Percentiles rank a stretch among this genome's conserved stretches.
Conservation (phyloP, 1,140 invertebrate genomes). For the Cotesia chilonis region DNA sequence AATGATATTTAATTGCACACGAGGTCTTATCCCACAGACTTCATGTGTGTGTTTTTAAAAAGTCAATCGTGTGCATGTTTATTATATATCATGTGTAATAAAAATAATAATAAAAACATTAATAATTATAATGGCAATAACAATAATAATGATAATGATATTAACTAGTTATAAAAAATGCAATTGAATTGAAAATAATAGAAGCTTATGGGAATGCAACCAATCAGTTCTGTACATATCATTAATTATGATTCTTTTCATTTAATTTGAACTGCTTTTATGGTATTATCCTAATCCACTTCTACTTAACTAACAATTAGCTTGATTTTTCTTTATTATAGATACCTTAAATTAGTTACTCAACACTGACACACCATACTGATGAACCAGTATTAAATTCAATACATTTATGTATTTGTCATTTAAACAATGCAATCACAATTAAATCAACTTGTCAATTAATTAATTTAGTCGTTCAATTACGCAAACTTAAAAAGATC, state of each 20-base stretch:
- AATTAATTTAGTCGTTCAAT: neutral
- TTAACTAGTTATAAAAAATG: neutral
- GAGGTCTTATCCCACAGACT: conserved; percentile 6
- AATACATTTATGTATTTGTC: neutral
- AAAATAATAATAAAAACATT: neutral
- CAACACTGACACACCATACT: conserved; percentile 1
- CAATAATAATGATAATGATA: no score
- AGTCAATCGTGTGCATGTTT: conserved; percentile 13
- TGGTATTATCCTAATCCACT: neutral
- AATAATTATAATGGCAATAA: no score
- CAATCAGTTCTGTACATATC: conserved; percentile 10
- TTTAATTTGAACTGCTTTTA: conserved; percentile 11
- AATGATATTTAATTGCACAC: conserved; percentile 22
- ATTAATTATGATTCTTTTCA: conserved; percentile 10
- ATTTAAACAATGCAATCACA: no score
- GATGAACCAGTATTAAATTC: conserved; percentile 12
- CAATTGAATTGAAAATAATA: neutral
- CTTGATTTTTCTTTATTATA: conserved; percentile 11
- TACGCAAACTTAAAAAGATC: neutral
- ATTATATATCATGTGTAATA: neutral
- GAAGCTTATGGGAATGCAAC: conserved; percentile 17
- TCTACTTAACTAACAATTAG: conserved; percentile 25
- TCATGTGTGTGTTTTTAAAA: conserved; percentile 3
- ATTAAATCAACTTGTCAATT: neutral
- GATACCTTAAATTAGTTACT: conserved; percentile 4